phyloP scores from a whole-genome alignment of 2,797 vertebrate genomes.

The Microhierax caerulescens region DNA sequence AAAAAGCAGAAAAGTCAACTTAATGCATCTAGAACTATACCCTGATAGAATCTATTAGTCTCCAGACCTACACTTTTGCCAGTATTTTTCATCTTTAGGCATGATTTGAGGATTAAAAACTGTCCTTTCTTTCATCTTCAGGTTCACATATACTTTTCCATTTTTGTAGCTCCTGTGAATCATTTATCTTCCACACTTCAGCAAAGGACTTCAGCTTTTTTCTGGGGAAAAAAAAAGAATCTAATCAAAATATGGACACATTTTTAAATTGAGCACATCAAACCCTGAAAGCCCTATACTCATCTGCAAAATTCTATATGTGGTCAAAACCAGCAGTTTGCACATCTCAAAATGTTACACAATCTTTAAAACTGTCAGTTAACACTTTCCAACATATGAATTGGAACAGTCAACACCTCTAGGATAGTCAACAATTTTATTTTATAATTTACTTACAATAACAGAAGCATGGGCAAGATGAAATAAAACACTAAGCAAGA shows the following conservation, averaged over 20 bases:
- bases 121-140: conserved; percentile 31
- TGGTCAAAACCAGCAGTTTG: background rate
- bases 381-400: background rate
- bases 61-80: background rate
- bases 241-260: background rate
- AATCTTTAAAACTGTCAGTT: background rate
- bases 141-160: conserved; percentile 54
- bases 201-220: conserved; percentile 71
- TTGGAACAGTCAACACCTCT: too few relatives aligned
- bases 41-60: background rate
- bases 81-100: background rate
- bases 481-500: background rate
- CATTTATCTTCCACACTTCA: conserved; percentile 64
- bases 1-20: background rate
- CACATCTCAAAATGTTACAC: background rate
- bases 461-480: background rate
- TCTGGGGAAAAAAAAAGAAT: conserved; percentile 1
- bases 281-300: background rate
- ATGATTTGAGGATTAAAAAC: conserved; percentile 19
- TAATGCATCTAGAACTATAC: background rate
- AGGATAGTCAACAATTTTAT: background rate
- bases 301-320: background rate
- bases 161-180: conserved; percentile 60
- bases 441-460: background rate
- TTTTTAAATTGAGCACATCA: background rate